These are phyloP conservation scores for Netelia inedita DNA, from an alignment of 2,888 invertebrate species.

Conservation along the genomic window DNA sequence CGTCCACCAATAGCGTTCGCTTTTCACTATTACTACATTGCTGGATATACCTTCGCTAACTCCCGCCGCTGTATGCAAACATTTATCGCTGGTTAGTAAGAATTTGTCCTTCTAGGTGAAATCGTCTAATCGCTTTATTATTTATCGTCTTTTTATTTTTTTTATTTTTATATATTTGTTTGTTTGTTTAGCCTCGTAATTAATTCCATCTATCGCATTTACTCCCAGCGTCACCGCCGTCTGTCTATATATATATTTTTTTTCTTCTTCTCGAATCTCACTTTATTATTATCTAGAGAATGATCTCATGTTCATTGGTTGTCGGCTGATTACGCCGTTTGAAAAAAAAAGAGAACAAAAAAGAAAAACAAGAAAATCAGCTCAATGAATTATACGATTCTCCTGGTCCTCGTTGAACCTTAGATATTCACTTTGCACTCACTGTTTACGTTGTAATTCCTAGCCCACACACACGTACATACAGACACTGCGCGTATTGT, in stretches of 20 bases:
- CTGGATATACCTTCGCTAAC: conserved; percentile 82
- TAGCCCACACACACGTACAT: background rate
- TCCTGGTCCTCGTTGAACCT: background rate
- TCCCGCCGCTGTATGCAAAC: conserved; percentile 81
- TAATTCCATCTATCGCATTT: conserved; percentile 57
- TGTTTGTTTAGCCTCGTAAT: no score
- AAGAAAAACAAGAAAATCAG: conserved; percentile 24
- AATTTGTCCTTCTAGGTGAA: conserved; percentile 76
- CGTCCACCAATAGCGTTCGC: conserved; percentile 81
- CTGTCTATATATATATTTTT: conserved; percentile 49
- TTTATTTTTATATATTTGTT: no score
- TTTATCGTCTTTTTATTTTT: conserved; percentile 15
- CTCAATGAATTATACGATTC: conserved; percentile 26
- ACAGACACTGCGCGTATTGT: background rate
- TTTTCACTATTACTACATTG: conserved; percentile 80
- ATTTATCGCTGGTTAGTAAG: conserved; percentile 77
- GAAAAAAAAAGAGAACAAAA: conserved; percentile 33
- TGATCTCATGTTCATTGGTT: conserved; percentile 30
- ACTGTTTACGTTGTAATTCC: background rate
- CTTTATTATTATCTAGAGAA: conserved; percentile 13
- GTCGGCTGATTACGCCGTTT: conserved; percentile 31
- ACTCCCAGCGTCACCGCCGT: conserved; percentile 62
- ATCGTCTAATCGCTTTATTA: conserved; percentile 52
- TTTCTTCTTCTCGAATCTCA: conserved; percentile 29
- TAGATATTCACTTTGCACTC: conserved; percentile 26